Percentiles rank a stretch among this genome's conserved stretches.
Evolutionary conservation across 2,797 vertebrate species (phyloP).

Genomic region (Lutjanus argentimaculatus): DNA sequence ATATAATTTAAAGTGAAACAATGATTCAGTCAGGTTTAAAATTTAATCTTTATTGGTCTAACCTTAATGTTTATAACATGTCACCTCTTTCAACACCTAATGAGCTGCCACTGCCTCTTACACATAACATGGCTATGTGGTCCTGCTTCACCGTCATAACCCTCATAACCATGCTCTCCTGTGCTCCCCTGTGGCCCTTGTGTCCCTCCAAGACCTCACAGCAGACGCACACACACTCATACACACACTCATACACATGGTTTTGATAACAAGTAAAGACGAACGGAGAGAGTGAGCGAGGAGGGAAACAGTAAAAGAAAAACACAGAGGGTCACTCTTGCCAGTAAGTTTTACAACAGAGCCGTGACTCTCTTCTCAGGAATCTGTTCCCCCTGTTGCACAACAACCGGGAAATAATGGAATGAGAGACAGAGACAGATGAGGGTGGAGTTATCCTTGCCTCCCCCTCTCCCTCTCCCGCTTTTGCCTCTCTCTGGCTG

Average conservation of each 20-base stretch:
- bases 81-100: constrained; percentile 39
- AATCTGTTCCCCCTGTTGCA: constrained; percentile 86
- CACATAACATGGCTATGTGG: neutral
- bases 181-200: constrained; percentile 80
- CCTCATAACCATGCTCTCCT: constrained; percentile 54
- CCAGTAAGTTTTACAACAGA: constrained; percentile 90
- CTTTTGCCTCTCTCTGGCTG: constrained; percentile 20
- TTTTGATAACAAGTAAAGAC: constrained; percentile 85
- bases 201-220: constrained; percentile 80
- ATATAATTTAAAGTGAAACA: no score
- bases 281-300: constrained; percentile 77
- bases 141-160: constrained; percentile 21
- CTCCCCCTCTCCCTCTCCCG: constrained; percentile 13
- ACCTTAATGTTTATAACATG: constrained; percentile 7
- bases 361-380: constrained; percentile 88
- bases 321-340: constrained; percentile 84
- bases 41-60: no score
- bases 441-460: constrained; percentile 70
- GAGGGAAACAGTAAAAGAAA: constrained; percentile 80
- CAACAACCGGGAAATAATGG: constrained; percentile 84
- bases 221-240: constrained; percentile 42
- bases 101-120: neutral
- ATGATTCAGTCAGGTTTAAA: no score
- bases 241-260: constrained; percentile 83
- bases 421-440: constrained; percentile 77